phyloP scores from a whole-genome alignment of 2,113 vertebrate genomes.

The Strix aluco region DNA sequence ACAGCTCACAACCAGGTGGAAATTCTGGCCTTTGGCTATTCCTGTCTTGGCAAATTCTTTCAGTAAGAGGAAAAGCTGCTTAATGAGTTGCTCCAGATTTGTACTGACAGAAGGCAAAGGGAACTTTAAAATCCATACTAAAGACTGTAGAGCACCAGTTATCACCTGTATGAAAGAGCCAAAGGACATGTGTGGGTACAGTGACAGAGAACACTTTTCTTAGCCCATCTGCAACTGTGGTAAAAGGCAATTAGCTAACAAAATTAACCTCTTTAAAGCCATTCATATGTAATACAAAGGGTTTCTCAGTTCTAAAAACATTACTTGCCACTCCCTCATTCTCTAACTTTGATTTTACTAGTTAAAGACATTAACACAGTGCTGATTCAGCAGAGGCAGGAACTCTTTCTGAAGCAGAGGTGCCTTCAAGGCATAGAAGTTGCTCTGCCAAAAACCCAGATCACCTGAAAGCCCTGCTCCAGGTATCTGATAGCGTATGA shows the following conservation, averaged over 20 bases:
- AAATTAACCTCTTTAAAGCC: background rate
- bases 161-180: constrained; percentile 81
- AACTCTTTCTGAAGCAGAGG: background rate
- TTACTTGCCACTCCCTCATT: background rate
- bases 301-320: background rate
- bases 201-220: background rate
- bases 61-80: constrained; percentile 90
- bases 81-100: constrained; percentile 77
- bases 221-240: too few species aligned
- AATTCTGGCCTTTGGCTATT: constrained; percentile 91
- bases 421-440: background rate
- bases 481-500: background rate
- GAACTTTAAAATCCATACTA: constrained; percentile 90
- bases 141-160: constrained; percentile 87
- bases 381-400: background rate
- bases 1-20: constrained; percentile 91
- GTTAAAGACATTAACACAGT: background rate
- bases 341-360: background rate
- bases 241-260: background rate
- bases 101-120: constrained; percentile 84
- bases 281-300: background rate
- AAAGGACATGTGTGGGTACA: background rate
- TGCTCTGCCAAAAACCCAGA: background rate
- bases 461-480: background rate
- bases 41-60: constrained; percentile 94